Conservation (phyloP, 2,888 invertebrate genomes). For the Hypomecis punctinalis region DNA sequence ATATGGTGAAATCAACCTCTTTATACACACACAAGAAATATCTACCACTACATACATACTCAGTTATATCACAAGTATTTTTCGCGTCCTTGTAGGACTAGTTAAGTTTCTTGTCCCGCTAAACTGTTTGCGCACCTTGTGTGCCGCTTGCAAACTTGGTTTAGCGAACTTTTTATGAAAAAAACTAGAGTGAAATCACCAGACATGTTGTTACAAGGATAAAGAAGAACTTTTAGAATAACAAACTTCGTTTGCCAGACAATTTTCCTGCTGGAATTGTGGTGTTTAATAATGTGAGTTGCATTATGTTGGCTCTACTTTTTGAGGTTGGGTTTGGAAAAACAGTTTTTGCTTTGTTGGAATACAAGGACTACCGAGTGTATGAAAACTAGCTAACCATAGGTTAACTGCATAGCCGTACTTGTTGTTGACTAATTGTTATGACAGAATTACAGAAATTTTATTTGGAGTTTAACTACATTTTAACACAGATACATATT, state of each 20-base stretch:
- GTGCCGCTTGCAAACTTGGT: slow-evolving; percentile 34
- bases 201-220: slow-evolving; percentile 29
- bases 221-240: slow-evolving; percentile 30
- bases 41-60: background rate
- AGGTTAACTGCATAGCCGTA: too few relatives aligned
- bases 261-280: slow-evolving; percentile 7
- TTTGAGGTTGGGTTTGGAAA: too few relatives aligned
- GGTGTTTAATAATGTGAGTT: slow-evolving; percentile 2
- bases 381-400: too few relatives aligned
- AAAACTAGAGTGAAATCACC: slow-evolving; percentile 45
- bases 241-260: slow-evolving; percentile 21
- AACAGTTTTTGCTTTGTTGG: too few relatives aligned
- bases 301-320: background rate
- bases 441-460: too few relatives aligned
- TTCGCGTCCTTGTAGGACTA: slow-evolving; percentile 26
- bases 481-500: too few relatives aligned
- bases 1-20: too few relatives aligned
- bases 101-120: slow-evolving; percentile 42
- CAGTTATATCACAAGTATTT: background rate
- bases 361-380: too few relatives aligned
- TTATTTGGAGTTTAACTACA: too few relatives aligned
- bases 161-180: slow-evolving; percentile 46
- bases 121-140: slow-evolving; percentile 40
- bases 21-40: background rate
- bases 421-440: too few relatives aligned